A percentile compares a stretch with the other conserved stretches of the same genome.
Evolutionary conservation across 2,797 vertebrate genomes (phyloP).

Genomic region (Micropoecilia bifurca): DNA sequence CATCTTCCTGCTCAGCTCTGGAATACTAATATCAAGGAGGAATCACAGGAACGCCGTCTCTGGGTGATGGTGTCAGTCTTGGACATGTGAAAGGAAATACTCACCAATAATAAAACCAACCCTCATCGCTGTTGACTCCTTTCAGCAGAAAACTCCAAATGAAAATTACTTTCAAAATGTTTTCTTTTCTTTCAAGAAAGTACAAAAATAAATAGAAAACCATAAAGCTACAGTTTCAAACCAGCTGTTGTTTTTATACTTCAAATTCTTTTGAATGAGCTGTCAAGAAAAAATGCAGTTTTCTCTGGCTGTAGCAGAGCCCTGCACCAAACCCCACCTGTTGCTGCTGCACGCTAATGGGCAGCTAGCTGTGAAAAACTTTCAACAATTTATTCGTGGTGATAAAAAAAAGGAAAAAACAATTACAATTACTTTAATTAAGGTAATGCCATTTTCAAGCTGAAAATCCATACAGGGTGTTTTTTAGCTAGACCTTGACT

Average conservation of each 20-base stretch:
- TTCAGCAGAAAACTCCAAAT: conserved; percentile 65
- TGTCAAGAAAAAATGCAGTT: not conserved
- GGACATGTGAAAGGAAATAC: conserved; percentile 92
- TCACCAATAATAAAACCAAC: conserved; percentile 93
- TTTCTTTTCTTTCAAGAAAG: not conserved
- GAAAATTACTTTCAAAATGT: conserved; percentile 18
- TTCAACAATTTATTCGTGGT: not conserved
- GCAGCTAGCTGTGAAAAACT: not conserved
- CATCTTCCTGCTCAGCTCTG: conserved; percentile 80
- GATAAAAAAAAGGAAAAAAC: not conserved
- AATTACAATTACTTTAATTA: not conserved
- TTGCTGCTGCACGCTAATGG: not conserved
- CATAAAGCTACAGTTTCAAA: not conserved
- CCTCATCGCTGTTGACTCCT: conserved; percentile 81
- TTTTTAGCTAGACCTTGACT: not conserved
- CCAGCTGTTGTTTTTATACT: not conserved
- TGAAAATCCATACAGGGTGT: not conserved
- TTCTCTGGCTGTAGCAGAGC: not conserved
- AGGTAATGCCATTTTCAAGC: not conserved
- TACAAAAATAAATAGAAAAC: not conserved
- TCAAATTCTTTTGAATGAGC: too few relatives aligned
- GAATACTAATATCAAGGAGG: conserved; percentile 89
- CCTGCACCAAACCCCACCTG: not conserved
- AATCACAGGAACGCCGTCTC: conserved; percentile 92
- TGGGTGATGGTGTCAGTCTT: conserved; percentile 90